Evolutionary conservation across 2,797 vertebrate species (phyloP).

Genomic region (Hafferia zeledoni): DNA sequence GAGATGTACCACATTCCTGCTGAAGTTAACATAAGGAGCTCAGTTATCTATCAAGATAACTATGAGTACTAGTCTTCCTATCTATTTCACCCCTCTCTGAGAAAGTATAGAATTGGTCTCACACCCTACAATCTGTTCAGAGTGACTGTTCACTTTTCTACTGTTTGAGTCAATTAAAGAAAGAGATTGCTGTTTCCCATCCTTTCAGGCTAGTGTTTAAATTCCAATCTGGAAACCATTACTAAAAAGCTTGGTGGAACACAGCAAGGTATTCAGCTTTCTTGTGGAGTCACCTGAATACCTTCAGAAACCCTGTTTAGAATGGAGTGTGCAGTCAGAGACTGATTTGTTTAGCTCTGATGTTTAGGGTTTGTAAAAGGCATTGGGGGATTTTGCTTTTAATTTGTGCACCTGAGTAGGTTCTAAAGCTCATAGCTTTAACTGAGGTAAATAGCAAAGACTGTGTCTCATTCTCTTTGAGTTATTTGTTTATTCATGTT

Average conservation of each 20-base stretch:
- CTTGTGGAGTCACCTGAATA: neutral
- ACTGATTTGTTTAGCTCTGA: neutral
- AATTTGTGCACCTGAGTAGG: neutral
- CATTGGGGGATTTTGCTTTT: neutral
- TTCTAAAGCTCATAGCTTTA: neutral
- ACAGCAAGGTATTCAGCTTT: neutral
- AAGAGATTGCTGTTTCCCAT: neutral
- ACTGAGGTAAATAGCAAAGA: neutral
- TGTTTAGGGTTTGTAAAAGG: neutral
- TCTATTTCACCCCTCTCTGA: neutral
- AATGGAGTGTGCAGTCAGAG: neutral
- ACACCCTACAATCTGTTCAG: neutral
- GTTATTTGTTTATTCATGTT: neutral
- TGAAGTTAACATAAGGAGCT: neutral
- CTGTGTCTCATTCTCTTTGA: neutral
- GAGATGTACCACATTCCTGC: neutral
- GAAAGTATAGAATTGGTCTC: neutral
- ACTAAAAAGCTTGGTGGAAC: neutral
- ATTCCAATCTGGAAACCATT: neutral
- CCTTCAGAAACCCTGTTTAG: neutral
- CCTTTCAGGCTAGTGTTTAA: neutral
- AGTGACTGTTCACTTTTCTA: neutral
- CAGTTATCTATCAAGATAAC: neutral
- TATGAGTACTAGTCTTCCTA: neutral
- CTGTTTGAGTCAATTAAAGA: neutral